These are phyloP conservation scores for Papilio helenus DNA, from an alignment of 1,140 invertebrate genomes.

Conservation along the genomic window DNA sequence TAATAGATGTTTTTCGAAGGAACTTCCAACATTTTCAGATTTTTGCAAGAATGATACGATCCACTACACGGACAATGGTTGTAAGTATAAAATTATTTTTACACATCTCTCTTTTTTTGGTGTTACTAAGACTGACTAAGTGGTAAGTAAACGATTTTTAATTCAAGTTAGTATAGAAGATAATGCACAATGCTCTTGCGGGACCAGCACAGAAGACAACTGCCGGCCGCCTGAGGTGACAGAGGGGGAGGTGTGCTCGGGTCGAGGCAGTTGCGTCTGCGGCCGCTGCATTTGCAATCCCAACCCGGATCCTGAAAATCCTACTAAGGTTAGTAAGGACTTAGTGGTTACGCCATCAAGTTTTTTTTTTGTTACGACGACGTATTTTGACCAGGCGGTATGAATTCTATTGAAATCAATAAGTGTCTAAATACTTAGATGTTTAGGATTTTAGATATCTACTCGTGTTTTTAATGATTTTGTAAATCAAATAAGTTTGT, in stretches of 20 bases:
- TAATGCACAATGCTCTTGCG: conserved; percentile 68
- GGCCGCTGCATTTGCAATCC: conserved; percentile 67
- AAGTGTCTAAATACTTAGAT: not conserved
- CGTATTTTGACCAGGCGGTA: too few species aligned
- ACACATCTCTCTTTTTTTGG: not conserved
- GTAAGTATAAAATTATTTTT: conserved; percentile 58
- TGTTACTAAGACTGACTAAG: not conserved
- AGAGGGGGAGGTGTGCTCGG: conserved; percentile 58
- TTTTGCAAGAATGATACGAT: conserved; percentile 60
- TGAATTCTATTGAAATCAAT: too few species aligned
- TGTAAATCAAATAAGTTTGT: too few species aligned
- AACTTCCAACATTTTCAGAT: conserved; percentile 47
- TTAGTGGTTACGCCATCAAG: not conserved
- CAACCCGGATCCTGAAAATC: conserved; percentile 57
- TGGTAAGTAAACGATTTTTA: not conserved
- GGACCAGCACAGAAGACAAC: conserved; percentile 50
- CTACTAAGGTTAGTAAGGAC: conserved; percentile 61
- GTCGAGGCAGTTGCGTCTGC: conserved; percentile 66
- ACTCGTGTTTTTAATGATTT: too few species aligned
- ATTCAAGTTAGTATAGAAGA: conserved; percentile 69
- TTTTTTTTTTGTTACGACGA: too few species aligned
- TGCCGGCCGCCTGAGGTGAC: conserved; percentile 55
- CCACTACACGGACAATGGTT: conserved; percentile 58
- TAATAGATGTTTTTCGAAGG: conserved; percentile 65
- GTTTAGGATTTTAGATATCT: not conserved